Conservation (phyloP, 2,113 vertebrate species). For the Aptenodytes patagonicus region DNA sequence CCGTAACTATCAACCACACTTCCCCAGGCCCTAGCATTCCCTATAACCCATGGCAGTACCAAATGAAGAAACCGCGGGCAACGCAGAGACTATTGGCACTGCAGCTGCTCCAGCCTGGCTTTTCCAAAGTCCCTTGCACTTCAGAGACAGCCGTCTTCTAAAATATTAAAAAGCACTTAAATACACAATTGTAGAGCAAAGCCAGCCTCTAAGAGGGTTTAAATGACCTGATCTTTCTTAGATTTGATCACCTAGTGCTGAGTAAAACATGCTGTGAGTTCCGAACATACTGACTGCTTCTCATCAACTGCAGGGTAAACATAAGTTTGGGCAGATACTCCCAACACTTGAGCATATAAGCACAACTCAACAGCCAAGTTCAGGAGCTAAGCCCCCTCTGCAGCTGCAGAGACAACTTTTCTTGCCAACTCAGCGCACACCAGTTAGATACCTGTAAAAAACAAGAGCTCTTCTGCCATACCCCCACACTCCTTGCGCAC, state of each 20-base stretch:
- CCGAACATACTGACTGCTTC: background rate
- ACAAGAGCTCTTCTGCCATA: background rate
- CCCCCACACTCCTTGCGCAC: too few species aligned
- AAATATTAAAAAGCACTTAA: background rate
- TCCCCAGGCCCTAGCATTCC: background rate
- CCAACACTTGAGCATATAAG: background rate
- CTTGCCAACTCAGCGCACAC: background rate
- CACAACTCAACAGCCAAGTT: background rate
- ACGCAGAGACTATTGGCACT: background rate
- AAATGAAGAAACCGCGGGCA: background rate
- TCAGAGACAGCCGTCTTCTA: background rate
- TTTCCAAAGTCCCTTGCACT: background rate
- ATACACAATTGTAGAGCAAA: rapidly evolving
- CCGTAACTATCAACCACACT: rapidly evolving
- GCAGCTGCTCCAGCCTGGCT: background rate
- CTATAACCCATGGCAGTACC: background rate
- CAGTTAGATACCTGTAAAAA: background rate
- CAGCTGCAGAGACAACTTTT: background rate
- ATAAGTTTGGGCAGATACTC: background rate
- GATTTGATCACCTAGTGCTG: background rate
- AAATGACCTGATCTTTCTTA: background rate
- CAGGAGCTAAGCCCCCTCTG: background rate
- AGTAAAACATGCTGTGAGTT: background rate
- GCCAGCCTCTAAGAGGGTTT: background rate
- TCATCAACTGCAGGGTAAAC: background rate